Evolutionary conservation across 2,888 invertebrate genomes (phyloP), one percentile per base, ranked within the genome.

Genomic region (Aleiodes alternator): DNA sequence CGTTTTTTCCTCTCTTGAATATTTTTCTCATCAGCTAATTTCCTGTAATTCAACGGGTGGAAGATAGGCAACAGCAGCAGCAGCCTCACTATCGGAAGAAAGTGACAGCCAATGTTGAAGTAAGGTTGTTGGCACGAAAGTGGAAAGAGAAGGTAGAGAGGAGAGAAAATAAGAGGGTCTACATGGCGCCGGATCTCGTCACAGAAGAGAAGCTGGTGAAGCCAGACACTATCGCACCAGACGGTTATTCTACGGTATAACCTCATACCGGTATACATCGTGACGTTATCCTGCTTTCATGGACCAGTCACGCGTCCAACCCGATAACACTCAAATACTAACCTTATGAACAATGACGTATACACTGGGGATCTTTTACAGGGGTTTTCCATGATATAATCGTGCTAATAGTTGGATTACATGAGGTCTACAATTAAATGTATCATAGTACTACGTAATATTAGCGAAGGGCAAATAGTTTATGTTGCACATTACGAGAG

Each of bases 291-390:
- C 38, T 14, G 11, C 50, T 50, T 50, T 50, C 73, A 72, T 64
- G 61, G 80, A 80, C 82, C 83, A 85, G 84, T 84, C 85, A 84
- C 84, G 82, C 85, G 80, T 80, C 81, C 79, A 78, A 79, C 74
- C 79, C 84, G 86, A 86, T 86, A 86, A 85, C 85, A 76, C 82
- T 80, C 79, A 81, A 80, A 77, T 80, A 29, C 31, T 50, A 29
- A 50, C 64, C 51, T 72, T 53, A 57, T 73, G 73, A 73, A 73
- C 73, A 73, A 73, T 66, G 66, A 73, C 68, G 55, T 68, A 66
- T 50, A 57, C 69, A 48, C 70, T 71, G 59, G 59, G 66, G 70
- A 59, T 59, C 59, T 38, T 59, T 34, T 59, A 31, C 31, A 23
- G 23, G 23, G 34, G 12, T 50, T 50, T 43, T 11, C 38, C 59